These are phyloP conservation scores for Harpagifer antarcticus DNA, from an alignment of 2,797 vertebrate genomes.

Conservation along the genomic window DNA sequence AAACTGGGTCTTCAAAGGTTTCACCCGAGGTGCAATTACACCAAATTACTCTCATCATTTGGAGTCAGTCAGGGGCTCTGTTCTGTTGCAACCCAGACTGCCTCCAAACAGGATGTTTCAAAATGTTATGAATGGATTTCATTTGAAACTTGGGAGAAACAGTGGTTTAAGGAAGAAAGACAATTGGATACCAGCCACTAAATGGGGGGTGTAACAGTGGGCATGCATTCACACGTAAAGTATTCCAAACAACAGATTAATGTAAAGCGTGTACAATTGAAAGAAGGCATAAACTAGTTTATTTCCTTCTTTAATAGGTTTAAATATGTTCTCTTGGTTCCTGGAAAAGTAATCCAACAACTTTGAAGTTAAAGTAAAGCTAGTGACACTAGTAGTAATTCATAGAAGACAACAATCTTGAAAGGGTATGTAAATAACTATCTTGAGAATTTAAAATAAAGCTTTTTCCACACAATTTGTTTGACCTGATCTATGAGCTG, in stretches of 20 bases:
- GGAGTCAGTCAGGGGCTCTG: conserved; percentile 52
- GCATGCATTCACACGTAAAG: not conserved
- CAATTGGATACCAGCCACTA: not conserved
- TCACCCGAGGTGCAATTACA: conserved; percentile 84
- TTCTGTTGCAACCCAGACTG: conserved; percentile 31
- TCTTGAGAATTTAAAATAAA: not conserved
- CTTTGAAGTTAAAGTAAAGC: not conserved
- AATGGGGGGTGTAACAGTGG: not conserved
- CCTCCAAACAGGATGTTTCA: conserved; percentile 59
- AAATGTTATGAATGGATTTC: conserved; percentile 29
- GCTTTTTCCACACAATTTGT: not conserved
- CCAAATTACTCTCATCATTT: conserved; percentile 74
- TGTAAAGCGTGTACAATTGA: not conserved
- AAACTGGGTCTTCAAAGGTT: conserved; percentile 87
- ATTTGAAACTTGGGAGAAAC: conserved; percentile 13
- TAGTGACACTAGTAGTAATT: no score
- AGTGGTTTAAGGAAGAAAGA: not conserved
- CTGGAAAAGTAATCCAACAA: no score
- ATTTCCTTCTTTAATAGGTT: not conserved
- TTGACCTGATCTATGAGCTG: not conserved
- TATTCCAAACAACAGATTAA: not conserved
- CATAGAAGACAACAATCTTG: not conserved
- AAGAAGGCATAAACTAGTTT: no score
- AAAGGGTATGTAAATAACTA: not conserved
- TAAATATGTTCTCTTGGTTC: not conserved